Evolutionary conservation across 2,888 invertebrate species (phyloP).

Genomic region (Metellina segmentata): DNA sequence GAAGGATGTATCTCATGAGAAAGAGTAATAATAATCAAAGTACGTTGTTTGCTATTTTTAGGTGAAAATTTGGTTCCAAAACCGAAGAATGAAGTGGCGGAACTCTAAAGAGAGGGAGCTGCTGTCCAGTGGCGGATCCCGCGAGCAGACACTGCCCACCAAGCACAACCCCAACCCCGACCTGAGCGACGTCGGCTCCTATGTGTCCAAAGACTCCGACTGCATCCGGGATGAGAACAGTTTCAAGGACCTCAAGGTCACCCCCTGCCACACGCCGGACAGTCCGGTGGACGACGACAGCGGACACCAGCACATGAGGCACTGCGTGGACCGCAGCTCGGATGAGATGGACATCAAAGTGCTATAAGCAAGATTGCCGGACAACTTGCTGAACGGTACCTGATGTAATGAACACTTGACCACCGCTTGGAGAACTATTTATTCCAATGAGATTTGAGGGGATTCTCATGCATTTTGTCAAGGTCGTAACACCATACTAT

Average conservation of each 20-base stretch:
- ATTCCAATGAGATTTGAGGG: not conserved
- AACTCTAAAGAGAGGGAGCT: slow-evolving; percentile 98
- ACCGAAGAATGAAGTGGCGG: slow-evolving; percentile 99
- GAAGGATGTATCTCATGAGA: too few relatives aligned
- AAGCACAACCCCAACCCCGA: slow-evolving; percentile 98
- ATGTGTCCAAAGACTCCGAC: slow-evolving; percentile 38
- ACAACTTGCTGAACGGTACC: slow-evolving; percentile 2
- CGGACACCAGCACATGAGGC: slow-evolving; percentile 40
- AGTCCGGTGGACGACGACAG: slow-evolving; percentile 56
- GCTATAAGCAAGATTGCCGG: slow-evolving; percentile 47
- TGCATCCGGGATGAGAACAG: slow-evolving; percentile 48
- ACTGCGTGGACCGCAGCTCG: slow-evolving; percentile 61
- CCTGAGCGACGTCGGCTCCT: slow-evolving; percentile 86
- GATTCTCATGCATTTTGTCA: slow-evolving; percentile 11
- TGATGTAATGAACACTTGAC: not conserved
- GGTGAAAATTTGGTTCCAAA: slow-evolving; percentile 97
- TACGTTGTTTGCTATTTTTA: slow-evolving; percentile 79
- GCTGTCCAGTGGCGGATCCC: slow-evolving; percentile 93
- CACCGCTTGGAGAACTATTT: not conserved
- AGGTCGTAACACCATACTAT: not conserved
- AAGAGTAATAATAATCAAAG: too few relatives aligned
- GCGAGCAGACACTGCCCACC: slow-evolving; percentile 96
- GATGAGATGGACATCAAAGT: slow-evolving; percentile 77
- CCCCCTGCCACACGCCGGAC: slow-evolving; percentile 68
- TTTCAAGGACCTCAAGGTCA: slow-evolving; percentile 52